Evolutionary conservation across 2,888 invertebrate genomes (phyloP), one percentile per base, ranked within the genome.

Genomic region (Acanthopleura granulata): DNA sequence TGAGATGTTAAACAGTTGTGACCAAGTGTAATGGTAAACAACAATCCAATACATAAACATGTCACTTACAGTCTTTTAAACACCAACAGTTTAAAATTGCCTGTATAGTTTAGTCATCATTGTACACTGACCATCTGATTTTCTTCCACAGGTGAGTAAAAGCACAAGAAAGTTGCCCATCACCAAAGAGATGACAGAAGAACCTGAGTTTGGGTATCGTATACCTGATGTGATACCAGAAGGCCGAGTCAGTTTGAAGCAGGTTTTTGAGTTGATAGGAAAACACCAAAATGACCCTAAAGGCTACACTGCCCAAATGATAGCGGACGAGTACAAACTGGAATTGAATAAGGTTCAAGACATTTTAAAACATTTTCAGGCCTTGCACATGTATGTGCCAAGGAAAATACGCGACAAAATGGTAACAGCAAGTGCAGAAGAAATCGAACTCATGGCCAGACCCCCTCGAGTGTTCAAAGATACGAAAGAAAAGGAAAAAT

Each of bases 371-470:
- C 29, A 66, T 66, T 66, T 66, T 25, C 66, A 27, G 16, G 18
- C 66, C 16, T 66, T 27, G 1, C 22, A 66, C 6, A 66, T 66
- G 66, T 66, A 66, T 66, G 66, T 66, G 16, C 66, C 66, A 6
- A 66, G 25, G 66, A 66, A 66, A 66, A 27, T 66, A 16, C 66
- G 66, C 25, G 66, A 66, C 14, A 66, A 66, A 66, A 27, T 66
- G 22, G 16, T 15, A 27, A 27, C 66, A 66, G 66, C 66, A 22
- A 27, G 29, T 6, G 9, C 22, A 66, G 57, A 57, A 22, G 57
- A 57, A 57, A 57, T 57, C 12, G 22, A 57, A 22, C 57, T 57
- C 6, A 66, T 66, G 22, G 22, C 66, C 22, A 18, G 66, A 27
- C 66, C 66, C 16, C 66, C 66, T 6, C 22, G 29, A 27, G 16